phyloP scores from a whole-genome alignment of 2,888 invertebrate species.

The Pantelozetes paolii region DNA sequence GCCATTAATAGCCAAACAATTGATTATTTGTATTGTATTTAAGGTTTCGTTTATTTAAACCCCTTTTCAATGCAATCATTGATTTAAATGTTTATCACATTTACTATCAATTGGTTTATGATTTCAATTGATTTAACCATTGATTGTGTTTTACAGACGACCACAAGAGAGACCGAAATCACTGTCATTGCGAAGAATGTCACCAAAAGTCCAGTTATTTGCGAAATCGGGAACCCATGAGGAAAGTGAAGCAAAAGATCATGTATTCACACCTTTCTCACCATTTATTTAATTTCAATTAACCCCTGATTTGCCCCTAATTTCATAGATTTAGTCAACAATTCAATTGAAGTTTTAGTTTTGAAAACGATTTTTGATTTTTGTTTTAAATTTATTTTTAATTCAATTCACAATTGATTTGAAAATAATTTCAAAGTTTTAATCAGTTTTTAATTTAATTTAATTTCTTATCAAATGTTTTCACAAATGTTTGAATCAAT shows the following conservation, averaged over 20 bases:
- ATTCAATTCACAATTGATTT: background rate
- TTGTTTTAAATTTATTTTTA: background rate
- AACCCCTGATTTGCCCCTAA: background rate
- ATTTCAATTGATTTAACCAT: too few species aligned
- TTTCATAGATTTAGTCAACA: too few species aligned
- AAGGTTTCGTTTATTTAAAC: too few species aligned
- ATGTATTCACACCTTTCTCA: slow-evolving; percentile 54
- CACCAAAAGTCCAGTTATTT: slow-evolving; percentile 73
- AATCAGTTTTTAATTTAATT: too few species aligned
- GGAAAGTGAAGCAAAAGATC: slow-evolving; percentile 70
- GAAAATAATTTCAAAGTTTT: too few species aligned
- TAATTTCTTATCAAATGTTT: too few species aligned
- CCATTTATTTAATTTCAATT: too few species aligned
- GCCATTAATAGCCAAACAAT: background rate
- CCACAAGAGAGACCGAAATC: slow-evolving; percentile 68
- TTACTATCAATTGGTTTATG: background rate
- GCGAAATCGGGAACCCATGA: slow-evolving; percentile 81
- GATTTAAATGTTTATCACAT: background rate
- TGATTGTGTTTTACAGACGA: slow-evolving; percentile 57
- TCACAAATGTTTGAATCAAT: too few species aligned
- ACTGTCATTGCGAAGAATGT: slow-evolving; percentile 87
- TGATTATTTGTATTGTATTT: background rate
- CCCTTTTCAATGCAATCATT: background rate
- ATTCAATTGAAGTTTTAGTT: too few species aligned
- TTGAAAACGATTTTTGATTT: background rate